phyloP scores from a whole-genome alignment of 1,140 invertebrate genomes.

The Bradynema listronoti region DNA sequence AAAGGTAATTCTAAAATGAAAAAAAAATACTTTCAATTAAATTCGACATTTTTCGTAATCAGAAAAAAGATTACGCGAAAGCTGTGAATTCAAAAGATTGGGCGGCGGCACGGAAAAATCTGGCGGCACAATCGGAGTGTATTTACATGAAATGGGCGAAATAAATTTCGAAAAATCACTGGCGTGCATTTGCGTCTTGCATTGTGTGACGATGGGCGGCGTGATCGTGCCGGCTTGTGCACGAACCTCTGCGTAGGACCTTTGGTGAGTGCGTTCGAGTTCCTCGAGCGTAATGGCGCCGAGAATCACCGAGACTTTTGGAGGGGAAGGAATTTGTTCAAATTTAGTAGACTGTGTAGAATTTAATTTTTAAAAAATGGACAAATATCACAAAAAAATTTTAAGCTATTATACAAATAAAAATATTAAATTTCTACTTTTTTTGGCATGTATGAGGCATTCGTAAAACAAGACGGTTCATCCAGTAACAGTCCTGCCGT shows the following conservation, averaged over 20 bases:
- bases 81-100: too few species aligned
- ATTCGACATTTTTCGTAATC: too few species aligned
- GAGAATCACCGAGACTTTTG: neutral
- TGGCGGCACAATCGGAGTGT: too few species aligned
- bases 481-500: neutral
- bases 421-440: too few species aligned
- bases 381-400: neutral
- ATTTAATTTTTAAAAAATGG: neutral
- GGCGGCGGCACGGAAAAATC: too few species aligned
- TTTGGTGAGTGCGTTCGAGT: slow-evolving; percentile 11
- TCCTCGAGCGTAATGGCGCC: slow-evolving; percentile 17
- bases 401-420: neutral
- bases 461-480: too few species aligned
- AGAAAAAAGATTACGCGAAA: too few species aligned
- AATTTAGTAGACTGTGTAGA: neutral
- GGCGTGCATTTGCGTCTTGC: neutral
- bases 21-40: too few species aligned
- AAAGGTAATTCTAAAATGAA: too few species aligned
- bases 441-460: too few species aligned
- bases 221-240: neutral
- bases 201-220: neutral
- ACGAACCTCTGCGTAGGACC: neutral
- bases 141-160: too few species aligned
- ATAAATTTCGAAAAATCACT: too few species aligned
- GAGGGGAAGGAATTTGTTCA: neutral